Percentiles rank a stretch among this genome's conserved stretches.
Conservation (phyloP, 2,113 vertebrate genomes). For the Vidua macroura region DNA sequence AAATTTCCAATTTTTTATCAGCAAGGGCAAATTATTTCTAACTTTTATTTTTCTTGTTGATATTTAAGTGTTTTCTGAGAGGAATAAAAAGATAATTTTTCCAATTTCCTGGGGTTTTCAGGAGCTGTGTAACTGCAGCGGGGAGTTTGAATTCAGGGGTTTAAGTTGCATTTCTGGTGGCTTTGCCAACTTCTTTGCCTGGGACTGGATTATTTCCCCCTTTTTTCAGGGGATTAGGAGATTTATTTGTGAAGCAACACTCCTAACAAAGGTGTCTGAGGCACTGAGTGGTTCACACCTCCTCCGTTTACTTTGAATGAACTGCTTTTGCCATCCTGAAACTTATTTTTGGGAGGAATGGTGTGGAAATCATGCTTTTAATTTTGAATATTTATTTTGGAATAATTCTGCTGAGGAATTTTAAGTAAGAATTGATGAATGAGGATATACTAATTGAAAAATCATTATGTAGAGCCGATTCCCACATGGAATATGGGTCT, state of each 20-base stretch:
- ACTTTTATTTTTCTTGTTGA: neutral
- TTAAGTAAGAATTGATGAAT: neutral
- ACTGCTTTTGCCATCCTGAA: neutral
- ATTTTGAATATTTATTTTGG: neutral
- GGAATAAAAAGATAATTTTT: neutral
- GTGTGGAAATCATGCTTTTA: neutral
- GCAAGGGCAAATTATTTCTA: neutral
- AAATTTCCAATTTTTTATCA: neutral
- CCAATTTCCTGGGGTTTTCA: accelerated
- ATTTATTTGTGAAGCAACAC: neutral
- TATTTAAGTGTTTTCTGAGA: neutral
- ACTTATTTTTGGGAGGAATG: accelerated
- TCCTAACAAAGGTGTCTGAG: neutral
- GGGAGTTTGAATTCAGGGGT: neutral
- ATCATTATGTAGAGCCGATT: neutral
- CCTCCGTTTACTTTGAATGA: neutral
- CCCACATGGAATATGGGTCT: neutral
- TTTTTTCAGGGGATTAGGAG: slow-evolving; percentile 24
- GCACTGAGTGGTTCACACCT: neutral
- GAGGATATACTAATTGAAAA: neutral
- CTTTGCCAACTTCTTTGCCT: neutral
- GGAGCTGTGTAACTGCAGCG: neutral
- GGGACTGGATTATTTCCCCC: neutral
- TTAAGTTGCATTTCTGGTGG: neutral
- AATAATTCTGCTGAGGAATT: neutral